phyloP scores from a whole-genome alignment of 64 coral and sea anemone genomes.

The Montipora foliosa region DNA sequence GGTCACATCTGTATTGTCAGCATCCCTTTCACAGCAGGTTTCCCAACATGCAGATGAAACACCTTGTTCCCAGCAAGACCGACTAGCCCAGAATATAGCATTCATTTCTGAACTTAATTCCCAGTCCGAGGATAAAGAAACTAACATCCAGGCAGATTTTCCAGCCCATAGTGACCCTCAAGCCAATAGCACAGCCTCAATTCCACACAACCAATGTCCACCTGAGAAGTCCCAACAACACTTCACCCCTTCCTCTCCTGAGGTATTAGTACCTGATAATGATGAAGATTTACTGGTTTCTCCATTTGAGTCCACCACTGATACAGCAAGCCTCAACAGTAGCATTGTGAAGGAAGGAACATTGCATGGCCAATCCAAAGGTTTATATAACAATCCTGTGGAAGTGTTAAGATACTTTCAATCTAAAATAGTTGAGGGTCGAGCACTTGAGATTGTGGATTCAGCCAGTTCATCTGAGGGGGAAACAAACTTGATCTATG shows the following conservation, averaged over 20 bases:
- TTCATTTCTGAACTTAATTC: not conserved
- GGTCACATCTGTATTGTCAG: too few relatives aligned
- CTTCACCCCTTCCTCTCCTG: not conserved
- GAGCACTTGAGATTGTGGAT: slow-evolving; percentile 32
- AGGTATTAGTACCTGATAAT: not conserved
- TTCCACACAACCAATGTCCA: not conserved
- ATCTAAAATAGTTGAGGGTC: slow-evolving; percentile 13
- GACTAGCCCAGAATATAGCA: not conserved
- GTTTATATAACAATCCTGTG: slow-evolving; percentile 42
- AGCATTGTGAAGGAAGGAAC: not conserved
- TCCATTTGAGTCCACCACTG: not conserved
- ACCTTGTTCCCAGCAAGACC: not conserved
- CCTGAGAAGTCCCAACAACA: not conserved
- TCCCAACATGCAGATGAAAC: not conserved
- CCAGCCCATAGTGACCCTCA: not conserved
- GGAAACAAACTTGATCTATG: slow-evolving; percentile 25
- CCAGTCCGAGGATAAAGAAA: not conserved
- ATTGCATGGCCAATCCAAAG: slow-evolving; percentile 16
- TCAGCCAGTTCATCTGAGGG: not conserved
- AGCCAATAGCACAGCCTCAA: not conserved
- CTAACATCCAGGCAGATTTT: not conserved
- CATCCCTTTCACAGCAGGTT: too few relatives aligned
- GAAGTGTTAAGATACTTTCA: slow-evolving; percentile 30
- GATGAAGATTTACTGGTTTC: not conserved
- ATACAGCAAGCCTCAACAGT: not conserved